phyloP scores from a whole-genome alignment of 2,797 vertebrate genomes.

The Capromys pilorides region DNA sequence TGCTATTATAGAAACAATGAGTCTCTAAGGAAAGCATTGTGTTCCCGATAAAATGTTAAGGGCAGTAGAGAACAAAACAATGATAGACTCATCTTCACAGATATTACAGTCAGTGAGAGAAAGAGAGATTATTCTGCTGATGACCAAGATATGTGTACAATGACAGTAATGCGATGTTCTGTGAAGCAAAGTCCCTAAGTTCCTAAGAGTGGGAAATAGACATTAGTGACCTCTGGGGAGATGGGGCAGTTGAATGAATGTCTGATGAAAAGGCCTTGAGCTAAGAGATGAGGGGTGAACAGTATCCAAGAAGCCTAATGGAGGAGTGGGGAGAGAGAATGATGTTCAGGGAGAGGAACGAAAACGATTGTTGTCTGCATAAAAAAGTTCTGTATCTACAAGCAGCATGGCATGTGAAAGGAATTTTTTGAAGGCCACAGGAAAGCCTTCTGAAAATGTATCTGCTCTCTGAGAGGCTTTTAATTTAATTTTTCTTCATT shows the following conservation, averaged over 20 bases:
- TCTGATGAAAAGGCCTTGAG: background rate
- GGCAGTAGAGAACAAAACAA: background rate
- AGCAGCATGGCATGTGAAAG: background rate
- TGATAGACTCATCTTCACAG: background rate
- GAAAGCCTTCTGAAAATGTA: background rate
- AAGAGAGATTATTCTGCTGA: background rate
- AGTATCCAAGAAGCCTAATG: background rate
- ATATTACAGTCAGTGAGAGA: background rate
- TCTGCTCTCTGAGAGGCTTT: background rate
- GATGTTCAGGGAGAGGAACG: rapidly evolving
- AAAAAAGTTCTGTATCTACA: background rate
- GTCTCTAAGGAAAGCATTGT: background rate
- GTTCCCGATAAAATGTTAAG: background rate
- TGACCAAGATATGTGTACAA: background rate
- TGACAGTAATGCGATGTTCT: background rate
- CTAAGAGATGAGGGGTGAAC: background rate
- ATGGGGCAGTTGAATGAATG: background rate
- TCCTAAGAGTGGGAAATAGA: background rate
- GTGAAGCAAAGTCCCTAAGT: background rate
- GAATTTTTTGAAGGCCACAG: background rate
- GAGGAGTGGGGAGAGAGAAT: rapidly evolving
- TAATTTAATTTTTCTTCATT: too few species aligned
- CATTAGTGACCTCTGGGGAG: background rate
- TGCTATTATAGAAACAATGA: background rate
- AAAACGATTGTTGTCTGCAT: background rate